phyloP scores from a whole-genome alignment of 2,113 vertebrate species.

The Colaptes auratus region DNA sequence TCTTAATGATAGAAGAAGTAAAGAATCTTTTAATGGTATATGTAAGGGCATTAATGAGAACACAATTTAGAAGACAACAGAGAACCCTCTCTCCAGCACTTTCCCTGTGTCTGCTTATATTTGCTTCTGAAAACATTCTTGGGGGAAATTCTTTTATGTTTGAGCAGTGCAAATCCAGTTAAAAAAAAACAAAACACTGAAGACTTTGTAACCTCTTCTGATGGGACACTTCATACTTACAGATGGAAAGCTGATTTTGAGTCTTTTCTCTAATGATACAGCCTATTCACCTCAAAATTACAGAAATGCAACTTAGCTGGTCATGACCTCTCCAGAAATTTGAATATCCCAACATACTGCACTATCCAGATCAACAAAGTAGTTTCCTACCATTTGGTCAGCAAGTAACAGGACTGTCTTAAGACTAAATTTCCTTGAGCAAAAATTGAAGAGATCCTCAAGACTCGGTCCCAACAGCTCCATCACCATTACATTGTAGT shows the following conservation, averaged over 20 bases:
- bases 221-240: background rate
- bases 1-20: background rate
- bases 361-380: background rate
- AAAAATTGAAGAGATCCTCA: conserved; percentile 97
- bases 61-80: background rate
- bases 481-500: conserved; percentile 99
- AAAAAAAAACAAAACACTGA: background rate
- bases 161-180: background rate
- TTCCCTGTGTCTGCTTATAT: background rate
- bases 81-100: background rate
- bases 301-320: background rate
- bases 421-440: conserved; percentile 95
- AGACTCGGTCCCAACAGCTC: conserved; percentile 93
- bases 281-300: background rate
- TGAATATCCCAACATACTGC: background rate
- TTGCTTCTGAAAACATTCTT: background rate
- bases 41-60: background rate
- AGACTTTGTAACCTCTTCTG: background rate
- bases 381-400: conserved; percentile 91
- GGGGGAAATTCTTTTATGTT: background rate
- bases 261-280: background rate
- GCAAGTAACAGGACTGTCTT: conserved; percentile 95
- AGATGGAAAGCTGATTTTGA: background rate
- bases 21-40: background rate
- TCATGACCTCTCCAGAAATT: background rate